Evolutionary conservation across 1,140 invertebrate genomes (phyloP).

Genomic region (Procambarus virginalis): DNA sequence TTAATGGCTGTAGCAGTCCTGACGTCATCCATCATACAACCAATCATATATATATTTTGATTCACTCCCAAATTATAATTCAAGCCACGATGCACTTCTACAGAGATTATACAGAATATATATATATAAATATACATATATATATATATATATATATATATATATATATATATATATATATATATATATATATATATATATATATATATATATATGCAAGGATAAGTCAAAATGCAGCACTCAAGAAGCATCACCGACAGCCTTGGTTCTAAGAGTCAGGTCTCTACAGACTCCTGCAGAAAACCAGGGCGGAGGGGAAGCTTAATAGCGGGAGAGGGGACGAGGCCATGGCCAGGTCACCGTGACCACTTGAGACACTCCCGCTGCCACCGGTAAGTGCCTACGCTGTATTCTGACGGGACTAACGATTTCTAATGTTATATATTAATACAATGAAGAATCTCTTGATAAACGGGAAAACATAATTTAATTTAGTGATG

Average conservation of each 20-base stretch:
- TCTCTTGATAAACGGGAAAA: too few species aligned
- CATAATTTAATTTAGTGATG: not conserved
- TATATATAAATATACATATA: slow-evolving; percentile 10
- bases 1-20: slow-evolving; percentile 22
- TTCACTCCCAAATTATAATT: slow-evolving; percentile 26
- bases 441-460: too few species aligned
- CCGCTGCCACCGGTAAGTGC: not conserved
- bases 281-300: slow-evolving; percentile 27
- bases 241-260: slow-evolving; percentile 35
- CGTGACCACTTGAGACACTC: not conserved
- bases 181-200: slow-evolving; percentile 18
- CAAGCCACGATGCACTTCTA: slow-evolving; percentile 59
- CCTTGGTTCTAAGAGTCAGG: slow-evolving; percentile 38
- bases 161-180: not conserved
- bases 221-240: slow-evolving; percentile 46
- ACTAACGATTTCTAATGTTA: too few species aligned
- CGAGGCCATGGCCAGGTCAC: slow-evolving; percentile 1
- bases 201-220: slow-evolving; percentile 14
- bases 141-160: slow-evolving; percentile 21
- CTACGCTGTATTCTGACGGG: too few species aligned
- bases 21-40: slow-evolving; percentile 22
- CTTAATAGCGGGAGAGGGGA: not conserved
- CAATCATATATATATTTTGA: not conserved
- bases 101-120: slow-evolving; percentile 5
- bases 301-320: slow-evolving; percentile 27